Evolutionary conservation across 1,140 invertebrate species (phyloP).

Genomic region (Rhizoglyphus robini): DNA sequence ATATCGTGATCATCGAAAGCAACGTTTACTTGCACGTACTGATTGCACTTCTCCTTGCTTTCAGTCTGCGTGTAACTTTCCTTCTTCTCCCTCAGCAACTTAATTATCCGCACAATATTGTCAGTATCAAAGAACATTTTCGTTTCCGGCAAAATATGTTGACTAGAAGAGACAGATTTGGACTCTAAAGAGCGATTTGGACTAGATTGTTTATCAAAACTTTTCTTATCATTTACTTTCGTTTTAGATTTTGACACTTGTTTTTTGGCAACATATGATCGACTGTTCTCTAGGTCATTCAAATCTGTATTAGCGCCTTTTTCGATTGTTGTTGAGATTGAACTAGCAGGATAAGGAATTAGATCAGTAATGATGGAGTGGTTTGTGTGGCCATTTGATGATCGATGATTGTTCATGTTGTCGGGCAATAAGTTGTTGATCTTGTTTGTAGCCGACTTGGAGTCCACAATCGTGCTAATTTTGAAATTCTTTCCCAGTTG

Average conservation of each 20-base stretch:
- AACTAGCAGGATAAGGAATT: constrained; percentile 13
- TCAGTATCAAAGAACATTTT: neutral
- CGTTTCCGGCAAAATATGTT: neutral
- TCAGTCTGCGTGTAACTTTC: neutral
- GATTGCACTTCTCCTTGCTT: neutral
- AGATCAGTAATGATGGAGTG: neutral
- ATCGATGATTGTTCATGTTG: neutral
- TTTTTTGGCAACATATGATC: no score
- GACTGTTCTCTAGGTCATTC: neutral
- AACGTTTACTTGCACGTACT: neutral
- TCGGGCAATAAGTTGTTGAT: neutral
- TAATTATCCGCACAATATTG: neutral
- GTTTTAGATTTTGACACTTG: neutral
- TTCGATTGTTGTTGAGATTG: constrained; percentile 14
- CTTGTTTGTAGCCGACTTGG: neutral
- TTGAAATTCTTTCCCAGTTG: neutral
- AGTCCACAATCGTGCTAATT: constrained; percentile 1
- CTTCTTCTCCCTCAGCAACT: neutral
- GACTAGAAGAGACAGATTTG: neutral
- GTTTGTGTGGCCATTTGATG: neutral
- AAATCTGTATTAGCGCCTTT: neutral
- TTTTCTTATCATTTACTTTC: neutral
- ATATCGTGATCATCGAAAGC: neutral
- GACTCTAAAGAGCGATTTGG: neutral
- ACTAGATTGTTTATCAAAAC: neutral